phyloP scores from a whole-genome alignment of 2,888 invertebrate genomes.

The Phragmatobia fuliginosa region DNA sequence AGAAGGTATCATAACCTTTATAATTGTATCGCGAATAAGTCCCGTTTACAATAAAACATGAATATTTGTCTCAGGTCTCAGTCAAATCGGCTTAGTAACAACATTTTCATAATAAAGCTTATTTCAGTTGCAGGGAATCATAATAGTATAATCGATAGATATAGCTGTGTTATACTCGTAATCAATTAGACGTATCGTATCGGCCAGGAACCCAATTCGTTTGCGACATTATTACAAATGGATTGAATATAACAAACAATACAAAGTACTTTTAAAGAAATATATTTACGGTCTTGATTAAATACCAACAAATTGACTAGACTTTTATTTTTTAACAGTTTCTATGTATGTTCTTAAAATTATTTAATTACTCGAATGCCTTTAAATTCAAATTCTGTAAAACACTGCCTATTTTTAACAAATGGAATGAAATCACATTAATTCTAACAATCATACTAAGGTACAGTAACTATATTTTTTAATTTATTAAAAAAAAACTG shows the following conservation, averaged over 20 bases:
- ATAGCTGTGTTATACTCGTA: neutral
- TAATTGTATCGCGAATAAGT: too few species aligned
- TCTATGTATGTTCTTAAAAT: neutral
- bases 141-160: neutral
- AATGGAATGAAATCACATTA: constrained; percentile 33
- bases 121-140: neutral
- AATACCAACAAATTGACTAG: neutral
- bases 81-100: neutral
- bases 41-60: too few species aligned
- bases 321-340: neutral
- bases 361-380: neutral
- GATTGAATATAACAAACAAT: neutral
- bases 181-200: neutral
- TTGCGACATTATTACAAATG: neutral
- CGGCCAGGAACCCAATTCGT: neutral
- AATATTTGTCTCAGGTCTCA: neutral
- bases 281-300: neutral
- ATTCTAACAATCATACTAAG: constrained; percentile 22
- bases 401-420: neutral
- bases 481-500: too few species aligned
- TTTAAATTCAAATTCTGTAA: neutral
- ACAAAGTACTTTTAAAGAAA: neutral
- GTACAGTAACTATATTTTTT: constrained; percentile 6
- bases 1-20: too few species aligned
- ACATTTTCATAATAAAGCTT: neutral